A percentile compares a stretch with the other conserved stretches of the same genome.
These are phyloP conservation scores for Glaucomys volans DNA, from an alignment of 2,113 vertebrate species.

Conservation along the genomic window DNA sequence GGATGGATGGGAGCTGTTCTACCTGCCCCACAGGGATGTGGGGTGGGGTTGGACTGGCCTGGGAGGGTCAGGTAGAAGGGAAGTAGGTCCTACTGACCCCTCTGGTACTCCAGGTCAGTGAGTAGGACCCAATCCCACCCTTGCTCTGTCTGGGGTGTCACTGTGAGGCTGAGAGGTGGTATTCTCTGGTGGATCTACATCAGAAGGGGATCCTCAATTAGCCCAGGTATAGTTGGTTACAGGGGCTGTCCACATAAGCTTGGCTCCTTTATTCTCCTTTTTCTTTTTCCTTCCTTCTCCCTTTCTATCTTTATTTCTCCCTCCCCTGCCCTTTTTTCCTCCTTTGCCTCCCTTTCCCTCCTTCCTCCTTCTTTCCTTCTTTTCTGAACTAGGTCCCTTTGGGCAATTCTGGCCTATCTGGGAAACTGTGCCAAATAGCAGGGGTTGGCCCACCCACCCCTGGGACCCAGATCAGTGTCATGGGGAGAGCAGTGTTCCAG, in stretches of 20 bases:
- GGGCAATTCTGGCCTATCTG: background rate
- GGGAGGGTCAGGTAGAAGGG: rapidly evolving
- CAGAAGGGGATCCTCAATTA: background rate
- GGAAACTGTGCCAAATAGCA: background rate
- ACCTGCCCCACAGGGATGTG: rapidly evolving
- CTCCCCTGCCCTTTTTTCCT: background rate
- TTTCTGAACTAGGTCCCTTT: background rate
- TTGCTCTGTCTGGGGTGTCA: background rate
- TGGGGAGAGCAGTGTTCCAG: background rate
- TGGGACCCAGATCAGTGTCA: background rate
- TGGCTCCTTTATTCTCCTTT: background rate
- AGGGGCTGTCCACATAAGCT: background rate
- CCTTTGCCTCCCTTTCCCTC: no score
- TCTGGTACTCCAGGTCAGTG: background rate
- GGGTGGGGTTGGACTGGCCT: background rate
- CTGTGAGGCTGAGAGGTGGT: background rate
- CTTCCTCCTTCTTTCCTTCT: no score
- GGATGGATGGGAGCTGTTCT: no score
- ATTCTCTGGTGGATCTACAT: background rate
- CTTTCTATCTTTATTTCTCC: background rate
- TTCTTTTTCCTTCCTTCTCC: background rate
- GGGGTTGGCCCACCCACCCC: background rate
- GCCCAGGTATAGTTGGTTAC: background rate
- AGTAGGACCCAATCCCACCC: background rate
- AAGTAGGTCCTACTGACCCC: background rate